phyloP scores from a whole-genome alignment of 2,888 invertebrate species.

The Amblyteles armatorius region DNA sequence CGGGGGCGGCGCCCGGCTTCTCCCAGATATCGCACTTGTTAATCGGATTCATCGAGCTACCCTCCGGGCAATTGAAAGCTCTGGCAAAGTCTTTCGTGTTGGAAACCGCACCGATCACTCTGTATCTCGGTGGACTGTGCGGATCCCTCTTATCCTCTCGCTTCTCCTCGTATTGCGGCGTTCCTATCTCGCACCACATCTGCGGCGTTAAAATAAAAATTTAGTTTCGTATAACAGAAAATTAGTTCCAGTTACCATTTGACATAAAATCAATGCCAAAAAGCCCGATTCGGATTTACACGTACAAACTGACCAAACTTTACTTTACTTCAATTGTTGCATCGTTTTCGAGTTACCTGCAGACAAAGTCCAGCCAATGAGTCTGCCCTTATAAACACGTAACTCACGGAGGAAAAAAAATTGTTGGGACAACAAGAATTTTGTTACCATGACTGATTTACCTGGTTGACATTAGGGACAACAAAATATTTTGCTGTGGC shows the following conservation, averaged over 20 bases:
- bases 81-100: slow-evolving; percentile 59
- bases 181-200: slow-evolving; percentile 58
- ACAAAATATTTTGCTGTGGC: no score
- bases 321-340: neutral
- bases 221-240: neutral
- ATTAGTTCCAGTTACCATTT: neutral
- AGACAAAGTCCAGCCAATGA: neutral
- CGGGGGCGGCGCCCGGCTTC: slow-evolving; percentile 3
- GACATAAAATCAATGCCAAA: neutral
- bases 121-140: slow-evolving; percentile 54
- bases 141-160: neutral
- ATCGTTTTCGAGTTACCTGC: neutral
- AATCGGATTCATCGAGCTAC: slow-evolving; percentile 60
- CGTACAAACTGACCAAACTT: neutral
- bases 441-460: no score
- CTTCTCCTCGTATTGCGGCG: slow-evolving; percentile 22
- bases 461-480: no score
- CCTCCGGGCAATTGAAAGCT: slow-evolving; percentile 60
- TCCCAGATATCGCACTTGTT: slow-evolving; percentile 65
- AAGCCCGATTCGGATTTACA: no score
- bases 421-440: no score
- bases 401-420: no score
- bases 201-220: slow-evolving; percentile 1
- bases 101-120: slow-evolving; percentile 61
- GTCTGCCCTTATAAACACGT: neutral